These are phyloP conservation scores for Sinonovacula constricta DNA, from an alignment of 1,140 invertebrate genomes.

Conservation along the genomic window DNA sequence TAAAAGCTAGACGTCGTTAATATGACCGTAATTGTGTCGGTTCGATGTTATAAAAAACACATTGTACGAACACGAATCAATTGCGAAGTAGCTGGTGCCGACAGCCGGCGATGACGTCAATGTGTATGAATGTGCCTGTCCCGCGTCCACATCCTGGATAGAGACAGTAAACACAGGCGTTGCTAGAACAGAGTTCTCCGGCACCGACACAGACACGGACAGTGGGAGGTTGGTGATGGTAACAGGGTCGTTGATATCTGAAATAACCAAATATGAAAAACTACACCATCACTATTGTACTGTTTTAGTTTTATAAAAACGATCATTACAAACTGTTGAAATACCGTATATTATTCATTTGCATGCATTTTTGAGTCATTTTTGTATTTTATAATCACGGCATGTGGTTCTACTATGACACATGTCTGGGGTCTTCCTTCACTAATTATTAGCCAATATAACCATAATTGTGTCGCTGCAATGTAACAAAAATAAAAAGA, in stretches of 20 bases:
- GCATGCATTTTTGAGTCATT: no score
- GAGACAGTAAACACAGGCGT: not conserved
- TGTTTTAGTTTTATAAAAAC: no score
- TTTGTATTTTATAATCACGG: no score
- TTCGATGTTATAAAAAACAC: no score
- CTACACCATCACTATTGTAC: not conserved
- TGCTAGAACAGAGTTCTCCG: not conserved
- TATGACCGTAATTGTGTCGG: no score
- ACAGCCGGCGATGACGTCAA: slow-evolving; percentile 12
- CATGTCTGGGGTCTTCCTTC: not conserved
- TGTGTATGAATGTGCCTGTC: slow-evolving; percentile 7
- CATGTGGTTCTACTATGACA: no score
- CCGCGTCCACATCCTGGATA: not conserved
- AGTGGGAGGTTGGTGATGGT: not conserved
- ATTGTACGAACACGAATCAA: no score
- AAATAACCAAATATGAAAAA: not conserved
- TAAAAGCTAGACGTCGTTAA: no score
- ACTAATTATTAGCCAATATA: no score
- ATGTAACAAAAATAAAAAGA: no score
- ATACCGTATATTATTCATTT: not conserved
- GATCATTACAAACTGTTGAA: not conserved
- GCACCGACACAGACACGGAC: not conserved
- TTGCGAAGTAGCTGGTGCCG: slow-evolving; percentile 22
- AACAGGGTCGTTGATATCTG: not conserved
- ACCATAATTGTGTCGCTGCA: no score